These are phyloP conservation scores for Andrena marginata DNA, from an alignment of 2,888 invertebrate species.

Conservation along the genomic window DNA sequence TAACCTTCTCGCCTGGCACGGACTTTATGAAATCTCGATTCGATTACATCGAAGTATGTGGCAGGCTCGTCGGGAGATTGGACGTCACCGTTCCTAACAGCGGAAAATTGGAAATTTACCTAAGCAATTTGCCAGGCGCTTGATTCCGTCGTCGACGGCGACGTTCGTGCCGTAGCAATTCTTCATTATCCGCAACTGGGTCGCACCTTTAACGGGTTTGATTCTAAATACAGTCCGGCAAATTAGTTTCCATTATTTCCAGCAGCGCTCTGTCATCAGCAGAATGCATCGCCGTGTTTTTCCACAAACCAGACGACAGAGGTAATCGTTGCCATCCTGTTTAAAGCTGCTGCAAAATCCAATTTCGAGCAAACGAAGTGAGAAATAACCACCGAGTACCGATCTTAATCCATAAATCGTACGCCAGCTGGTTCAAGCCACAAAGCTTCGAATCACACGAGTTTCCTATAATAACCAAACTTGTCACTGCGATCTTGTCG, in stretches of 20 bases:
- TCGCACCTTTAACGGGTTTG: constrained; percentile 39
- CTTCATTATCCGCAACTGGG: constrained; percentile 67
- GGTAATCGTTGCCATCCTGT: not conserved
- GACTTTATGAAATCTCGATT: constrained; percentile 77
- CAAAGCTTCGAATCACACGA: no score
- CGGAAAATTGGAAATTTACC: constrained; percentile 77
- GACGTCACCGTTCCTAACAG: constrained; percentile 65
- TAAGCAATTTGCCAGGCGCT: constrained; percentile 71
- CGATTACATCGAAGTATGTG: constrained; percentile 74
- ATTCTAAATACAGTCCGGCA: constrained; percentile 24
- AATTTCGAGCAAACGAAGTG: not conserved
- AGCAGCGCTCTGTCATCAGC: not conserved
- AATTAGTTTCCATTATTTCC: not conserved
- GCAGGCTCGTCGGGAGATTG: constrained; percentile 63
- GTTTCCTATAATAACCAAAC: no score
- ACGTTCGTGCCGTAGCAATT: constrained; percentile 53
- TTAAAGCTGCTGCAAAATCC: not conserved
- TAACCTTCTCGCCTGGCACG: constrained; percentile 68
- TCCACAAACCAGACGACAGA: not conserved
- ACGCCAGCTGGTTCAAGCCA: not conserved
- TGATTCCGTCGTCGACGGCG: constrained; percentile 53
- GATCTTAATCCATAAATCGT: not conserved
- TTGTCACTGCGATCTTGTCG: no score
- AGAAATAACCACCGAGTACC: not conserved
- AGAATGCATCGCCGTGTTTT: not conserved